Conservation (phyloP, 2,797 vertebrate genomes). For the Antennarius maculatus region DNA sequence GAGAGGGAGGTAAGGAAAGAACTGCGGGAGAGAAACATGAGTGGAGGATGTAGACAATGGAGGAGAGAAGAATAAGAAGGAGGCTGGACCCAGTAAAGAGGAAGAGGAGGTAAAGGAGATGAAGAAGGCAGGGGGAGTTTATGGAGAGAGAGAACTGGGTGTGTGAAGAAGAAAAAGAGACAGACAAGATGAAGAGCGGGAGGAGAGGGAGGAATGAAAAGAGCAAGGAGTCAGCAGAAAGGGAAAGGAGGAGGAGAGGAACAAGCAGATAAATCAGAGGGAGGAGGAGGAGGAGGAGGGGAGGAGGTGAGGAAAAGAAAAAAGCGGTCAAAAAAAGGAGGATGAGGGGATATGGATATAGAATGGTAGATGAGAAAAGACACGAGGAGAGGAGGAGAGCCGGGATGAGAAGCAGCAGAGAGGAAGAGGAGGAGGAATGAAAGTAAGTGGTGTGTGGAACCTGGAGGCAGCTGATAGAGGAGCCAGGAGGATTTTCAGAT, state of each 20-base stretch:
- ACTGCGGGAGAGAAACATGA: background rate
- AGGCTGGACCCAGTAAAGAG: background rate
- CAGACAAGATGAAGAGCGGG: background rate
- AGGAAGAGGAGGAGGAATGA: background rate
- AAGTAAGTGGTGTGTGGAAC: slow-evolving; percentile 10
- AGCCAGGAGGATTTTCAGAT: slow-evolving; percentile 61
- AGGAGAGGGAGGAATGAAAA: no score
- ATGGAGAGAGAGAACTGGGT: background rate
- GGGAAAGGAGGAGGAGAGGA: background rate
- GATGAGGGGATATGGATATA: background rate
- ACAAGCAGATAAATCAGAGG: no score
- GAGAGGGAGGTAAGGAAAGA: background rate
- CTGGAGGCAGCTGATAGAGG: slow-evolving; percentile 12
- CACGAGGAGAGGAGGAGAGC: background rate
- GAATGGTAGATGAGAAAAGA: background rate
- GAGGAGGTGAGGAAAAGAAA: background rate
- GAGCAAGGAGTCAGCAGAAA: no score
- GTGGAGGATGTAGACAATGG: background rate
- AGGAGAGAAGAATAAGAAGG: background rate
- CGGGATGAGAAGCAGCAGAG: no score
- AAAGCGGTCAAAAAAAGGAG: no score
- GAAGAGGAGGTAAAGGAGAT: background rate
- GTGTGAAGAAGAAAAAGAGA: background rate
- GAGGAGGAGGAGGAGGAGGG: background rate
- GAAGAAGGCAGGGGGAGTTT: no score